Conservation (phyloP, 2,113 vertebrate species). For the Bucco capensis region DNA sequence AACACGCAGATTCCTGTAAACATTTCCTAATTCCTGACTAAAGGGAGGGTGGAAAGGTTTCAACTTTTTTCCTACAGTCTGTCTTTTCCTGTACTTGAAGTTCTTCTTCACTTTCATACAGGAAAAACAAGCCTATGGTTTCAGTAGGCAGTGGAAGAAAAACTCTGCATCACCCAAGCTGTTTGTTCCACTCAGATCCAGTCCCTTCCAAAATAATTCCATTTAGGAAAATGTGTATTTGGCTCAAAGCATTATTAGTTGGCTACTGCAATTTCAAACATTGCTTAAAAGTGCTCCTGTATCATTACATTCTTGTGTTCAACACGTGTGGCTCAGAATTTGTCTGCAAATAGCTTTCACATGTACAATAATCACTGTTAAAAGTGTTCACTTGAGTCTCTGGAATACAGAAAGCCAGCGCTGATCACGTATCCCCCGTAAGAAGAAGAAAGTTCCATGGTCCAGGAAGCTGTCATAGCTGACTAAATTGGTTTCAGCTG, state of each 20-base stretch:
- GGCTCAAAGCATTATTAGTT: background rate
- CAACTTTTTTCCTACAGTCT: background rate
- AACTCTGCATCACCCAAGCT: background rate
- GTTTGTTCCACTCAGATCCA: background rate
- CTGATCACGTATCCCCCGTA: background rate
- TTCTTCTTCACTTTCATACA: background rate
- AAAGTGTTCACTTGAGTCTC: background rate
- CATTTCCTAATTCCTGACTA: constrained; percentile 20
- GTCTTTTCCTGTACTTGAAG: background rate
- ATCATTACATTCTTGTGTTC: background rate
- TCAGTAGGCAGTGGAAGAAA: background rate
- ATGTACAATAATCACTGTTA: background rate
- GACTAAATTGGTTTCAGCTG: constrained; percentile 42
- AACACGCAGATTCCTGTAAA: constrained; percentile 7
- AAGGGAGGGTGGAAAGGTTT: background rate
- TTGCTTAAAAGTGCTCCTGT: background rate
- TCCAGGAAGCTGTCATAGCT: constrained; percentile 27
- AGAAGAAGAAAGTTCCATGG: background rate
- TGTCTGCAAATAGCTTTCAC: background rate
- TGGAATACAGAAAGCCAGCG: background rate
- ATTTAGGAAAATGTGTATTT: too few species aligned
- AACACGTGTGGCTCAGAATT: background rate
- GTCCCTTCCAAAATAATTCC: background rate
- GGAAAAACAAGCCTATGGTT: background rate
- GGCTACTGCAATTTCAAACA: background rate